Conservation (phyloP, 2,113 vertebrate species). For the Sinocyclocheilus rhinocerous region DNA sequence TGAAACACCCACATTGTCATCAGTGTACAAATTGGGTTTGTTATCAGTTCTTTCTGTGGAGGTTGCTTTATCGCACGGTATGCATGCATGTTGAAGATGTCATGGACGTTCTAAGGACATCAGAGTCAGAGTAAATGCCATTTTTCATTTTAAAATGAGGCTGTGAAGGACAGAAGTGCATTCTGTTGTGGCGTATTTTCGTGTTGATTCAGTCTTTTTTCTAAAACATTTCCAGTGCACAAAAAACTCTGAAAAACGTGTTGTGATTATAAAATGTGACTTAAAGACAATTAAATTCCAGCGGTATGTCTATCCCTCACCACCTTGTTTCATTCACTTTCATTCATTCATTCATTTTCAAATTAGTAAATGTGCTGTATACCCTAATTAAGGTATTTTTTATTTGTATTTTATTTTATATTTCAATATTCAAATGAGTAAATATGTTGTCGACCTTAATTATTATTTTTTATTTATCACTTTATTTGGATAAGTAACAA, state of each 20-base stretch:
- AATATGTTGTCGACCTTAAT: no score
- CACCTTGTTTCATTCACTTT: not conserved
- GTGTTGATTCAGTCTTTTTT: not conserved
- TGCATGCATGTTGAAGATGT: not conserved
- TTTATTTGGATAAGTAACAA: no score
- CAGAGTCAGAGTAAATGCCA: not conserved
- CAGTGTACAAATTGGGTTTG: not conserved
- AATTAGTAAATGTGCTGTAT: no score
- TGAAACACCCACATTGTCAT: conserved; percentile 11
- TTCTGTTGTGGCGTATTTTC: not conserved
- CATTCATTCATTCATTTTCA: no score
- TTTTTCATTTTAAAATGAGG: not conserved
- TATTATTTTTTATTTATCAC: no score
- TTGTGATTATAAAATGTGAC: no score
- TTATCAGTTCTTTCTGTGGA: not conserved
- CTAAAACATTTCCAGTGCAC: not conserved
- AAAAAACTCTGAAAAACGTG: no score
- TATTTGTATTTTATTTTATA: no score
- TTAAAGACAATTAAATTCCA: not conserved
- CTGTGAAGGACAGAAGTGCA: not conserved
- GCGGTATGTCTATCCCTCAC: not conserved
- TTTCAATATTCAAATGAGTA: no score
- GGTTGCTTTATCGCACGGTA: not conserved
- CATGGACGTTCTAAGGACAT: not conserved
- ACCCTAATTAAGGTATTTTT: no score